Conservation (phyloP, 2,113 vertebrate genomes). For the Pundamilia nyererei region DNA sequence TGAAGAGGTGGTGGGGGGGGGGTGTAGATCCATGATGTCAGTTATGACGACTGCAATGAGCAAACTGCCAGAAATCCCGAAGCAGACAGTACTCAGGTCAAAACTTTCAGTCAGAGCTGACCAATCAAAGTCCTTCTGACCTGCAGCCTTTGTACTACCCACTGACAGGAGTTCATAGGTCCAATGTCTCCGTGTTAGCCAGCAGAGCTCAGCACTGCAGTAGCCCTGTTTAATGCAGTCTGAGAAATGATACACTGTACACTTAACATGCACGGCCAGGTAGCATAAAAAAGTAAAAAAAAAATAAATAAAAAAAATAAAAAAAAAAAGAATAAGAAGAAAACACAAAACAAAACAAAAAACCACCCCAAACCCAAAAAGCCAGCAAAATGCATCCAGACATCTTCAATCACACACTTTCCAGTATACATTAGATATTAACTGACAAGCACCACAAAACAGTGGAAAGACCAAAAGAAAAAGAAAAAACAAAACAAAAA, state of each 20-base stretch:
- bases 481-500: too few species aligned
- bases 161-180: constrained; percentile 12
- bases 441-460: too few species aligned
- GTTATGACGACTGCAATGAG: constrained; percentile 4
- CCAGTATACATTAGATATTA: too few species aligned
- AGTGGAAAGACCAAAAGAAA: too few species aligned
- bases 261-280: constrained; percentile 47
- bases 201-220: constrained; percentile 33
- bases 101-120: constrained; percentile 35
- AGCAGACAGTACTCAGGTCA: background rate
- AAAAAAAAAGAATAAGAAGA: too few species aligned
- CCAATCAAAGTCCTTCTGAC: constrained; percentile 34
- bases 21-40: constrained; percentile 31
- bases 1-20: constrained; percentile 15
- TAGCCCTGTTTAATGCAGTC: constrained; percentile 50
- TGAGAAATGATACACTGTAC: constrained; percentile 69
- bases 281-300: too few species aligned
- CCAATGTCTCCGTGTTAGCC: constrained; percentile 28
- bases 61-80: background rate
- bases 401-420: too few species aligned
- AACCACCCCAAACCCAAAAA: too few species aligned
- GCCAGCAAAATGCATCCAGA: too few species aligned
- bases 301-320: too few species aligned
- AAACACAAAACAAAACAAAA: too few species aligned
- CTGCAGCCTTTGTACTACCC: constrained; percentile 1